Base-by-base conservation (phyloP, 2,113 vertebrate genomes). In the Poecile atricapillus region DNA sequence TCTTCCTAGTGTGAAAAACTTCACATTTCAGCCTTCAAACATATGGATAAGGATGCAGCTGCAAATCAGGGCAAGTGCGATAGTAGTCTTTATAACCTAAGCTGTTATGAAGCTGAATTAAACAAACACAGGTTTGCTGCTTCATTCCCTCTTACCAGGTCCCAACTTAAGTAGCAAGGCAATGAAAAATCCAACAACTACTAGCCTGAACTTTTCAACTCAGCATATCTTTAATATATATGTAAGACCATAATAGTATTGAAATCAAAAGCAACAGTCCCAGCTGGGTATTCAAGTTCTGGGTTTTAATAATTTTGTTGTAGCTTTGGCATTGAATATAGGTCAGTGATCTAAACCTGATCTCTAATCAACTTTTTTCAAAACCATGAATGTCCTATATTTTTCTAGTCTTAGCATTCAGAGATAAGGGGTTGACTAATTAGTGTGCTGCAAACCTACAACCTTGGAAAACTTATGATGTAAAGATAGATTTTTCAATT, bases 241-340 rank as follows among this genome's bases (percentile, higher is more conserved):
- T 2, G 2, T 13, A 59, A 20, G 7, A 9, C 3, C 9, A 10
- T 39, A 81, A 43, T 0, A 82, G 8, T 35, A 85, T 0, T 59
- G 39, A 82, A 87, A 90, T 47, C 21, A 63, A 63, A 80, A 59
- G 43, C 24, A 74, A 44, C 11, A 33, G 23, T 31, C 13, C 21
- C n/a, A 79, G 33, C 0, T 56, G 18, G 53, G 30, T 47, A 50
- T 41, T 71, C 58, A 59, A 24, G n/a, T 65, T 27, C 16, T 27
- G 12, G 5, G 10, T 20, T 83, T 59, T 24, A 83, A 14, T 37
- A 50, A 52, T 58, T 74, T 56, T 63, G 8, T 21, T 52, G n/a
- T 24, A 81, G 10, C 6, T 87, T 77, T n/a, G 33, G 39, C 17
- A 59, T 1, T 79, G 39, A 59, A 69, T 16, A 81, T 78, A 78